Evolutionary conservation across 2,888 invertebrate species (phyloP), one percentile per base, ranked within the genome.

Genomic region (Latrodectus hesperus): DNA sequence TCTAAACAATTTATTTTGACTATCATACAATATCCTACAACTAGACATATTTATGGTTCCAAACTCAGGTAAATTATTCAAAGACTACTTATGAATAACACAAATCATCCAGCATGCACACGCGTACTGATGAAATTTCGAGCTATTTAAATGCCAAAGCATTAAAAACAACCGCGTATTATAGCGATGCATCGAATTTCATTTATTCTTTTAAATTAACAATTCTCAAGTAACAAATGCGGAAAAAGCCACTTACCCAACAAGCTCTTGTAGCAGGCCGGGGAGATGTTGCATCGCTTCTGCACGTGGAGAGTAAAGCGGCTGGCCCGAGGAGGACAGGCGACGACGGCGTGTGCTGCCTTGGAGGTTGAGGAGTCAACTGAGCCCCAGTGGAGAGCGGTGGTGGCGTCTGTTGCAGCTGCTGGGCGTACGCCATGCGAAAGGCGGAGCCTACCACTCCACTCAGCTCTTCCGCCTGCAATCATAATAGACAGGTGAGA

Each of bases 341-440:
- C n/a, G 84, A 72, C n/a, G 84, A 84, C 2, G 4, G 38, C 38
- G 38, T 38, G 65, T 55, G 73, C 60, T 68, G 68, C 75, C 70
- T 71, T 9, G 71, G 12, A 70, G 77, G 65, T 17, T 68, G 74
- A 6, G 73, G 38, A 55, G 68, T 79, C 73, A 82, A 73, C 77
- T 87, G 88, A 72, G 26, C 14, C 6, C 67, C 49, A 68, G 72
- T 73, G 93, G 90, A 94, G 64, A 91, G 94, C 38, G 38, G 38
- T 38, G 38, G 94, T 22, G 79, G 38, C n/a, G 76, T 68, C 92
- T 94, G 94, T 93, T 96, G 96, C 92, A 96, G 94, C 93, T 96
- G 96, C 92, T 95, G 95, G 92, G 96, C 96, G 94, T 96, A 96
- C 92, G 97, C 96, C 95, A 96, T 96, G 93, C 96, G 96, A 94